phyloP scores from a whole-genome alignment of 2,113 vertebrate species.

The Corydoras sp. region DNA sequence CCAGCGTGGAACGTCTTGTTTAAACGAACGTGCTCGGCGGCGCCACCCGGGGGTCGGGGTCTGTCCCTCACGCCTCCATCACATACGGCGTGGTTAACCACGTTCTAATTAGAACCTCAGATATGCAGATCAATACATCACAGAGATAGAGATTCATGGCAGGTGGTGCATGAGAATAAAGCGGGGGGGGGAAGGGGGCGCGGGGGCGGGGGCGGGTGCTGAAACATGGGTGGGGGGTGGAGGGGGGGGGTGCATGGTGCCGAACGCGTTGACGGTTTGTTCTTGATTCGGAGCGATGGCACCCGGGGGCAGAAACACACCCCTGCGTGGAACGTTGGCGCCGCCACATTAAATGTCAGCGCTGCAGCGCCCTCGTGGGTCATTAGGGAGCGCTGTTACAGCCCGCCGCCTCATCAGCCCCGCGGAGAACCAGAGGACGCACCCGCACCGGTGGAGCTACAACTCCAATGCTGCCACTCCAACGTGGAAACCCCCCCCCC shows the following conservation, averaged over 20 bases:
- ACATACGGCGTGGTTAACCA: too few relatives aligned
- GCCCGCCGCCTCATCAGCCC: conserved; percentile 32
- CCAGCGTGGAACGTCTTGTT: too few relatives aligned
- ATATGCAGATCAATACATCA: too few relatives aligned
- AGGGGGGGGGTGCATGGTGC: conserved; percentile 26
- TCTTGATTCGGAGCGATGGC: conserved; percentile 43
- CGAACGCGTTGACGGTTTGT: conserved; percentile 5
- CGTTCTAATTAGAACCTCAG: too few relatives aligned
- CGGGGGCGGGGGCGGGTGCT: not conserved
- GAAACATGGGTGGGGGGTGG: not conserved
- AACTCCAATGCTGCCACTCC: too few relatives aligned
- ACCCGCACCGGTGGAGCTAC: too few relatives aligned
- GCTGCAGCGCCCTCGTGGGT: conserved; percentile 41
- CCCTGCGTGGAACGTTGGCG: conserved; percentile 35
- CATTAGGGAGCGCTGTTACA: conserved; percentile 45
- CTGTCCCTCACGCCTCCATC: too few relatives aligned
- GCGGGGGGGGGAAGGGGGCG: conserved; percentile 1
- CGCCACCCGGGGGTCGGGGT: too few relatives aligned
- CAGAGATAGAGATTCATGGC: too few relatives aligned
- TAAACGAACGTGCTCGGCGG: too few relatives aligned
- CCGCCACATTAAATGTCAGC: conserved; percentile 46
- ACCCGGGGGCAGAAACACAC: conserved; percentile 40
- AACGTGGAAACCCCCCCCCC: too few relatives aligned
- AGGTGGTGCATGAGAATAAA: not conserved
- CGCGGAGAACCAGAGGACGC: conserved; percentile 9